Percentiles rank a stretch among this genome's conserved stretches.
These are phyloP conservation scores for Sussaba pulchella DNA, from an alignment of 2,888 invertebrate genomes.

Conservation along the genomic window DNA sequence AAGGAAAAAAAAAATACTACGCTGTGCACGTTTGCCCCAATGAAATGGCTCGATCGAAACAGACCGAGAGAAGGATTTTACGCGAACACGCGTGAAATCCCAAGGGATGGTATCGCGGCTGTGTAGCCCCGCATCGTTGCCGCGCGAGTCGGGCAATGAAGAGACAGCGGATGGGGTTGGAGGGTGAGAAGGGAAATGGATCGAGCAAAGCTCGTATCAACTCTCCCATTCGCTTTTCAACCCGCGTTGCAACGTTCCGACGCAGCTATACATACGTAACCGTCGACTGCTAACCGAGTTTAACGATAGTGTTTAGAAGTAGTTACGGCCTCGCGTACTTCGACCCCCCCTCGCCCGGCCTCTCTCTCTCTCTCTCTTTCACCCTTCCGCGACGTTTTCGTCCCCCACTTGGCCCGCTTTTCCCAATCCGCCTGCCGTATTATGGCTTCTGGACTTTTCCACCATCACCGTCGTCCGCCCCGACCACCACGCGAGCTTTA, in stretches of 20 bases:
- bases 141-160: constrained; percentile 22
- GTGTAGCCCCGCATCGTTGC: background rate
- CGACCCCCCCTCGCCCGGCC: background rate
- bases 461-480: too few relatives aligned
- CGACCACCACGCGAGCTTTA: background rate
- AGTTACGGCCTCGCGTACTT: constrained; percentile 60
- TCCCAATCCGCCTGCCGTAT: constrained; percentile 12
- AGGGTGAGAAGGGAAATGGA: constrained; percentile 27
- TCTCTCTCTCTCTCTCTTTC: background rate
- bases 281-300: constrained; percentile 59
- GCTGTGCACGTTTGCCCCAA: constrained; percentile 6
- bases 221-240: background rate
- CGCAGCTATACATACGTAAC: constrained; percentile 23
- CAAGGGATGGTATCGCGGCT: constrained; percentile 19
- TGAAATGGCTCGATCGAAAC: constrained; percentile 17
- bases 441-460: constrained; percentile 1
- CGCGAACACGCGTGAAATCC: constrained; percentile 29
- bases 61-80: constrained; percentile 32
- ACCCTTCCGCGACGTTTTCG: constrained; percentile 41
- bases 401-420: constrained; percentile 2
- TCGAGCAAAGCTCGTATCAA: constrained; percentile 48
- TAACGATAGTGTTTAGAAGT: constrained; percentile 69
- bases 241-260: constrained; percentile 6
- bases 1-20: constrained; percentile 48
- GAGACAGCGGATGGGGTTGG: constrained; percentile 10